These are phyloP conservation scores for Oncorhynchus gorbuscha DNA, from an alignment of 2,113 vertebrate genomes.

Conservation along the genomic window DNA sequence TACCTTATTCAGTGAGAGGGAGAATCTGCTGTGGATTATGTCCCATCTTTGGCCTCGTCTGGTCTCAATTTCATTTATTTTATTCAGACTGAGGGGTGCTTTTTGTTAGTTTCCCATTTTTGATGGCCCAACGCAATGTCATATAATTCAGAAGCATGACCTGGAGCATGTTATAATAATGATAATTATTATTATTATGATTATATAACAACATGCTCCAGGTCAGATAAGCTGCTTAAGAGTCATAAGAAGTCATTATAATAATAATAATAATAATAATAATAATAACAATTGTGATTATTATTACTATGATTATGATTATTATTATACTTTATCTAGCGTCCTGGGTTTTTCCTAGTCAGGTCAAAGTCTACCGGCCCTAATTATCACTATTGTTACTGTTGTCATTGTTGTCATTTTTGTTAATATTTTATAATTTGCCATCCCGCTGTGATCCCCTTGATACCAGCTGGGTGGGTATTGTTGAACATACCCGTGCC, in stretches of 20 bases:
- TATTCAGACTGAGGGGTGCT: slow-evolving; percentile 58
- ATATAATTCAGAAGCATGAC: slow-evolving; percentile 2
- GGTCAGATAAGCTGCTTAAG: no score
- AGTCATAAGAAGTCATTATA: neutral
- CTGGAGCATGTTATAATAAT: neutral
- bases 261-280: no score
- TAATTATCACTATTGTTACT: neutral
- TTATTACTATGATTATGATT: no score
- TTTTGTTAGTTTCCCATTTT: slow-evolving; percentile 59
- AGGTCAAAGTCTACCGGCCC: no score
- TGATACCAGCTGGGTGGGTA: neutral
- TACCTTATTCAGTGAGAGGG: slow-evolving; percentile 59
- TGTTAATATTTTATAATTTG: neutral
- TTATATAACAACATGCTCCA: no score
- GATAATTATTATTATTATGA: no score
- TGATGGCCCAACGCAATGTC: slow-evolving; percentile 52
- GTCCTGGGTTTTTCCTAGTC: neutral
- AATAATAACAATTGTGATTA: no score
- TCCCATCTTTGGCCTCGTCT: slow-evolving; percentile 58
- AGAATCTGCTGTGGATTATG: slow-evolving; percentile 71
- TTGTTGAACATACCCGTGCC: neutral
- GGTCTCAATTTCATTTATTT: slow-evolving; percentile 68
- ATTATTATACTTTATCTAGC: neutral
- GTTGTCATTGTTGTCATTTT: neutral
- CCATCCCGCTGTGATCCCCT: neutral